Conservation (phyloP, 64 coral and sea anemone species). For the Pocillopora damicornis region DNA sequence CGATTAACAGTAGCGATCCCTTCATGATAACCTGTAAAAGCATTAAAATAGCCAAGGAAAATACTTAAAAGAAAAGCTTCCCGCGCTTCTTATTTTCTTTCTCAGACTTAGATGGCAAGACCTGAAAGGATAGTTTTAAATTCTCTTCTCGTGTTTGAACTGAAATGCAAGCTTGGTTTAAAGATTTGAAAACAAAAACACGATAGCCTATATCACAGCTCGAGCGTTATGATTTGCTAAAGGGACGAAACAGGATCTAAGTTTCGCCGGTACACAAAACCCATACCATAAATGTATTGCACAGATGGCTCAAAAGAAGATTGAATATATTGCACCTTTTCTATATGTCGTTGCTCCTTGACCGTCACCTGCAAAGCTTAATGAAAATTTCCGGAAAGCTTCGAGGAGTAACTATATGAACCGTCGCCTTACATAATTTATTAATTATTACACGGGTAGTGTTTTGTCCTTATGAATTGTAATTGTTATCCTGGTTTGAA, state of each 20-base stretch:
- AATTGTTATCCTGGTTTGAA: neutral
- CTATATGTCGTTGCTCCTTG: neutral
- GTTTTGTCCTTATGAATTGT: neutral
- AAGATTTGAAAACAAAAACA: constrained; percentile 5
- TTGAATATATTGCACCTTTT: neutral
- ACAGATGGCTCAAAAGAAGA: neutral
- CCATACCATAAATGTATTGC: no score
- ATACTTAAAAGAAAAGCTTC: neutral
- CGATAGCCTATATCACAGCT: neutral
- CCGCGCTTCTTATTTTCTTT: no score
- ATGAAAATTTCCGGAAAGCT: neutral
- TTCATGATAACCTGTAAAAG: neutral
- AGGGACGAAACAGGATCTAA: no score
- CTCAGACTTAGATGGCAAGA: no score
- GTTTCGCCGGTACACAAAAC: no score
- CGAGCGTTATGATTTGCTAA: no score
- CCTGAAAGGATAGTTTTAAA: no score
- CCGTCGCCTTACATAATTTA: neutral
- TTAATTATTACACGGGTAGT: neutral
- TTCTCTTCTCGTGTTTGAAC: neutral
- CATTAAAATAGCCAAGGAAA: neutral
- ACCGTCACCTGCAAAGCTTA: neutral
- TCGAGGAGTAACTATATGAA: neutral
- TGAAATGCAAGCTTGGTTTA: neutral
- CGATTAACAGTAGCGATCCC: neutral